These are phyloP conservation scores for Xestobium rufovillosum DNA, from an alignment of 2,888 invertebrate genomes.

Conservation along the genomic window DNA sequence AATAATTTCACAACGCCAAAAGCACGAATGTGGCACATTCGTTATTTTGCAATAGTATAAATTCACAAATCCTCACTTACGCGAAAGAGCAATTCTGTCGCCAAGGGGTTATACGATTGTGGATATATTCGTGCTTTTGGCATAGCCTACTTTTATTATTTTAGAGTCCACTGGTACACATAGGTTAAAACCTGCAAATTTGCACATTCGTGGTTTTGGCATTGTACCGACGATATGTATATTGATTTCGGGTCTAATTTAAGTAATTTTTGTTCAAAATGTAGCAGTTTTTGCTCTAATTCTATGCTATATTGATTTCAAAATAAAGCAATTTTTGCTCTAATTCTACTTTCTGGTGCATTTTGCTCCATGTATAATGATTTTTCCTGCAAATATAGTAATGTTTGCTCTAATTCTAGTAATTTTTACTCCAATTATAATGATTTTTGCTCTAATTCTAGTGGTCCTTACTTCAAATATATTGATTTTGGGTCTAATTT, in stretches of 20 bases:
- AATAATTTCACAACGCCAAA: constrained; percentile 3
- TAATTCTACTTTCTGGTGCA: no score
- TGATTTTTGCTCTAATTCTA: no score
- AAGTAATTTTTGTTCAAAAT: no score
- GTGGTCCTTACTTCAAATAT: constrained; percentile 1
- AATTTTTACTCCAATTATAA: no score
- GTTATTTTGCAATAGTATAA: background rate
- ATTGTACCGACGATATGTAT: constrained; percentile 3
- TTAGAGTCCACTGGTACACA: background rate
- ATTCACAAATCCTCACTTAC: constrained; percentile 5
- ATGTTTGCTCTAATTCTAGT: no score
- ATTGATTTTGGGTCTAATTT: no score
- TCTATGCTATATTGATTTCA: no score
- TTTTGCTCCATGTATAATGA: no score
- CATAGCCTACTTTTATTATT: background rate
- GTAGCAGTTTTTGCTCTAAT: no score
- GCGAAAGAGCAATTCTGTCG: constrained; percentile 4
- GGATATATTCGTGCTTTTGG: constrained; percentile 4
- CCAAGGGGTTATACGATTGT: background rate
- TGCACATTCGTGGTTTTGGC: constrained; percentile 1
- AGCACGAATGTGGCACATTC: constrained; percentile 7
- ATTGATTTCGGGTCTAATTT: background rate
- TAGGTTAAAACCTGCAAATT: constrained; percentile 5
- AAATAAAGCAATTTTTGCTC: no score
- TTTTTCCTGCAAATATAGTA: no score